These are phyloP conservation scores for Cyanoliseus patagonus DNA, from an alignment of 2,113 vertebrate species.

Conservation along the genomic window DNA sequence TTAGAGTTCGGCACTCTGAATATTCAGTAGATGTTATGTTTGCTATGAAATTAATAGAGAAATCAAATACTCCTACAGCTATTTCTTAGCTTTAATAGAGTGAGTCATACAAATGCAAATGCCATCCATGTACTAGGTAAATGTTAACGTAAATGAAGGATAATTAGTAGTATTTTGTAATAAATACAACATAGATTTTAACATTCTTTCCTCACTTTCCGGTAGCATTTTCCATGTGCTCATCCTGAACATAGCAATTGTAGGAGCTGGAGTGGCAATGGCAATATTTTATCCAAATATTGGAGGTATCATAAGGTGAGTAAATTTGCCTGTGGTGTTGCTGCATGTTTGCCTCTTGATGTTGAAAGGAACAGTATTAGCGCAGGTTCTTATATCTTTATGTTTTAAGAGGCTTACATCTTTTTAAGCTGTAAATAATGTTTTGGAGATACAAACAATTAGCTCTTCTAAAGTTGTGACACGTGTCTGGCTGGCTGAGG, in stretches of 20 bases:
- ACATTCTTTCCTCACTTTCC: not conserved
- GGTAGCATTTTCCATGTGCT: slow-evolving; percentile 87
- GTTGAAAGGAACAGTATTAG: not conserved
- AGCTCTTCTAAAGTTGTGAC: not conserved
- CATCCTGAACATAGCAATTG: slow-evolving; percentile 82
- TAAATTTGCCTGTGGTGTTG: not conserved
- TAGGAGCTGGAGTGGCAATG: slow-evolving; percentile 87
- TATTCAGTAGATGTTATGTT: not conserved
- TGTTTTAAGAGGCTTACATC: not conserved
- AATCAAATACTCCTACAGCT: not conserved
- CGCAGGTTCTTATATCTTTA: not conserved
- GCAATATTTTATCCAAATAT: slow-evolving; percentile 95
- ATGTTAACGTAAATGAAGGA: slow-evolving; percentile 2
- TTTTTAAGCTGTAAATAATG: not conserved
- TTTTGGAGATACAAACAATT: not conserved
- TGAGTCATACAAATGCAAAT: not conserved
- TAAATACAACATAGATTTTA: not conserved
- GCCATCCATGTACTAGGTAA: not conserved
- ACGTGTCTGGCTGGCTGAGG: not conserved
- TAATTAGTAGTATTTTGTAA: not conserved
- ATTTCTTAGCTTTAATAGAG: not conserved
- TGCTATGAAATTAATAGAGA: not conserved
- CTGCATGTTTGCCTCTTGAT: not conserved
- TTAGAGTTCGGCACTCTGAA: not conserved
- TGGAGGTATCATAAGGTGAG: slow-evolving; percentile 96